Evolutionary conservation across 2,888 invertebrate genomes (phyloP), one percentile per base, ranked within the genome.

Genomic region (Eulithis prunata): DNA sequence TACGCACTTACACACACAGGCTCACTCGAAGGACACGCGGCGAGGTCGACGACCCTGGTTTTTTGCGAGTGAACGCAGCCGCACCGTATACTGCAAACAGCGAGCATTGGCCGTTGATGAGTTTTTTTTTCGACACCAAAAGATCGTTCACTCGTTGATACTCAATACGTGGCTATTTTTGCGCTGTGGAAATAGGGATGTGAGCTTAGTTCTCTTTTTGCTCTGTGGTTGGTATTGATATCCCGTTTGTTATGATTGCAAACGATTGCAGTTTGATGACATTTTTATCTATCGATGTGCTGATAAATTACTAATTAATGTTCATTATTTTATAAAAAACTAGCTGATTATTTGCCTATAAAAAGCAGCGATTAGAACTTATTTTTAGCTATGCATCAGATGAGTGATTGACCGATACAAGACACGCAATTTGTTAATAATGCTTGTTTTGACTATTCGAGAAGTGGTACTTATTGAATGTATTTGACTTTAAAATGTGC

Each of bases 1-100:
- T 74, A 75, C 77, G 84, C 88, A 87, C 87, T 84, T 79, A 86
- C 89, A 74, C 87, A 88, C 88, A 89, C 87, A 79, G 52, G 68
- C 78, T 70, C 75, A 75, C 72, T 76, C 92, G 92, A 92, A 92
- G 92, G 92, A 91, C 92, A 91, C 89, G 88, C 82, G 79, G 90
- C 78, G 83, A 83, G 90, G 88, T 90, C 87, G 81, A 86, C 83
- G 85, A 91, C 91, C 90, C 85, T 78, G 73, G 86, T 91, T 92
- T 93, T 93, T 92, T 91, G 89, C 91, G 85, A 85, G 83, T 49
- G 57, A 85, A 87, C 88, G 81, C 84, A 83, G 83, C 76, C 85
- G 86, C 88, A 86, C 89, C 85, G 86, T 82, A 84, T 84, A 90
- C 83, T 90, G 82, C 82, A 76, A 76, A 75, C 88, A 76, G 77